phyloP scores from a whole-genome alignment of 53 echinoderm and acorn worm species.

The Hippasteria phrygiana region DNA sequence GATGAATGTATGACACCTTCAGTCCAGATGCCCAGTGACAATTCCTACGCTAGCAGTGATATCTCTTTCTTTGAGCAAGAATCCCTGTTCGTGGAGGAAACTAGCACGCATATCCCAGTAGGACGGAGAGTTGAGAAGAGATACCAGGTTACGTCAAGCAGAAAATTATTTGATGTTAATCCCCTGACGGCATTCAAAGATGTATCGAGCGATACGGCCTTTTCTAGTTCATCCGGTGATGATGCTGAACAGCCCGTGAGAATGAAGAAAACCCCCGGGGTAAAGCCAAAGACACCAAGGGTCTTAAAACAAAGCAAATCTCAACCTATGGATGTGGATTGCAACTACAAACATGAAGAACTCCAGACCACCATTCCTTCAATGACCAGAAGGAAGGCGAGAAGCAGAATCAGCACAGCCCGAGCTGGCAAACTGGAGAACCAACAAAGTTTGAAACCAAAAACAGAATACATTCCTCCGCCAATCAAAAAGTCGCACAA shows the following conservation, averaged over 20 bases:
- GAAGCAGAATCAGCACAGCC: neutral
- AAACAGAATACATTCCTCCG: neutral
- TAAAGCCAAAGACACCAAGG: neutral
- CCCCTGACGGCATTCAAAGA: neutral
- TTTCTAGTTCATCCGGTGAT: neutral
- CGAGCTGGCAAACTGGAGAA: neutral
- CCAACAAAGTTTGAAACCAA: neutral
- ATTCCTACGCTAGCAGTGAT: neutral
- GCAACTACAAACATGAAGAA: neutral
- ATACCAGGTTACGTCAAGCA: constrained; percentile 8
- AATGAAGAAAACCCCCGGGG: neutral
- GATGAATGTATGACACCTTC: neutral
- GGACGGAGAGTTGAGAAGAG: neutral
- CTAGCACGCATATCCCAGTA: neutral
- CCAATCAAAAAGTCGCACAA: neutral
- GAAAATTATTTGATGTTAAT: neutral
- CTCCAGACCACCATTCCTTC: neutral
- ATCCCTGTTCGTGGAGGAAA: neutral
- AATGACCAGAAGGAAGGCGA: neutral
- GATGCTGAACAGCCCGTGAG: too few relatives aligned
- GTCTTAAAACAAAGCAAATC: neutral
- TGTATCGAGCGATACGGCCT: neutral
- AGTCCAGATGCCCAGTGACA: neutral
- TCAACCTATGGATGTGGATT: neutral
- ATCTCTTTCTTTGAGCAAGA: neutral